Evolutionary conservation across 2,888 invertebrate genomes (phyloP).

Genomic region (Malthinus seriepunctatus): DNA sequence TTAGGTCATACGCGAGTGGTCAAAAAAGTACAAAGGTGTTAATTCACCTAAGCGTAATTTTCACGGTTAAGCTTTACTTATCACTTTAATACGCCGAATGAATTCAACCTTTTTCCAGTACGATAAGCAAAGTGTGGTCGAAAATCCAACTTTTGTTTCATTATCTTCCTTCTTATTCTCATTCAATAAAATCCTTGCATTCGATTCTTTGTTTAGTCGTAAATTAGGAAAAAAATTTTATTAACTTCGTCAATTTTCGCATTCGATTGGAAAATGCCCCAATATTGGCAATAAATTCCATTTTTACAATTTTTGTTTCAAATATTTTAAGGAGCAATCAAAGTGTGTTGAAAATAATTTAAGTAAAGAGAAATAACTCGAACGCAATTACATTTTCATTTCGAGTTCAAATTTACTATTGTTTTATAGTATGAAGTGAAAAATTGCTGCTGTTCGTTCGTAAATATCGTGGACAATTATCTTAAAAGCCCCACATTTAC

Average conservation of each 20-base stretch:
- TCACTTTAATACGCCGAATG: constrained; percentile 2
- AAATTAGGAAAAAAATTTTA: too few species aligned
- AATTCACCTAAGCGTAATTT: constrained; percentile 4
- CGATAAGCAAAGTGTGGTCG: constrained; percentile 3
- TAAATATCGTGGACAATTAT: constrained; percentile 25
- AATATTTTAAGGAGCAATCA: too few species aligned
- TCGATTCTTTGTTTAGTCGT: too few species aligned
- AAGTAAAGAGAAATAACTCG: constrained; percentile 7
- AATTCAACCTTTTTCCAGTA: constrained; percentile 12
- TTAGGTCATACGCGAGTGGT: too few species aligned
- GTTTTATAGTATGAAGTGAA: constrained; percentile 14
- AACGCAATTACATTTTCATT: constrained; percentile 18
- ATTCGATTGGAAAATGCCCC: not conserved
- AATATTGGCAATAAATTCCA: too few species aligned
- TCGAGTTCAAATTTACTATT: constrained; percentile 16
- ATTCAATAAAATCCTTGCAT: not conserved
- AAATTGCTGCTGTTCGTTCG: constrained; percentile 17
- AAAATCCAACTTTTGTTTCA: constrained; percentile 8
- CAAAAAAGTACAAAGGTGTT: not conserved
- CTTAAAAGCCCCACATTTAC: constrained; percentile 22
- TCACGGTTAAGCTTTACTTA: constrained; percentile 5
- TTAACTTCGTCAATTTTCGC: not conserved
- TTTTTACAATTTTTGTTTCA: not conserved
- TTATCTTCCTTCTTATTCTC: constrained; percentile 7
- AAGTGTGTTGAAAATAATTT: not conserved